A percentile compares a stretch with the other conserved stretches of the same genome.
Conservation (phyloP, 1,140 invertebrate genomes). For the Camponotus pennsylvanicus region DNA sequence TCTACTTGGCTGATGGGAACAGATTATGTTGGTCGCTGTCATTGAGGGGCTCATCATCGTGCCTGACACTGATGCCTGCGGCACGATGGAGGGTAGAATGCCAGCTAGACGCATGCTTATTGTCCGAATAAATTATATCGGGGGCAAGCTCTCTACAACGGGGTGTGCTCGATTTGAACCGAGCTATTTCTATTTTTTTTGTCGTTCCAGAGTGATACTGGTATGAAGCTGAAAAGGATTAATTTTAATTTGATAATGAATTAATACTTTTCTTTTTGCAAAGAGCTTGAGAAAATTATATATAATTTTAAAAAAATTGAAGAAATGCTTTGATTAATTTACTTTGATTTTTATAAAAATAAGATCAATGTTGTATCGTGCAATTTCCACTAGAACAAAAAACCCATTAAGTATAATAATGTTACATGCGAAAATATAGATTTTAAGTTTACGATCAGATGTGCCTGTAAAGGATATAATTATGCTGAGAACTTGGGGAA, state of each 20-base stretch:
- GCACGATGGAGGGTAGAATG: constrained; percentile 19
- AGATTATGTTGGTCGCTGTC: constrained; percentile 85
- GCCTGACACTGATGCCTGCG: constrained; percentile 83
- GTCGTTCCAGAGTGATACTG: neutral
- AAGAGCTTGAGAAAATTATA: neutral
- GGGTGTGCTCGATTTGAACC: constrained; percentile 39
- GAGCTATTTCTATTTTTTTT: neutral
- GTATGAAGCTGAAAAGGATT: neutral
- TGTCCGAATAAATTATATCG: constrained; percentile 81
- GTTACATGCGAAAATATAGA: neutral
- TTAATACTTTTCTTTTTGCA: neutral
- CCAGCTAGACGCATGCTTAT: constrained; percentile 69
- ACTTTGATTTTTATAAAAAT: neutral
- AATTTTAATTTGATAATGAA: neutral
- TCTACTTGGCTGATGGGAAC: constrained; percentile 83
- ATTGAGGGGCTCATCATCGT: constrained; percentile 84
- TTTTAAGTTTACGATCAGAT: neutral
- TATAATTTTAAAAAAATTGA: neutral
- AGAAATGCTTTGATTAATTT: neutral
- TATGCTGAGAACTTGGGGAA: neutral
- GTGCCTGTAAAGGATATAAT: neutral
- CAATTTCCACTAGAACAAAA: neutral
- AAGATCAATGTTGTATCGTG: neutral
- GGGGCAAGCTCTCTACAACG: constrained; percentile 38
- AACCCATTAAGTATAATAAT: neutral